These are phyloP conservation scores for Apoda limacodes DNA, from an alignment of 2,888 invertebrate species.

Conservation along the genomic window DNA sequence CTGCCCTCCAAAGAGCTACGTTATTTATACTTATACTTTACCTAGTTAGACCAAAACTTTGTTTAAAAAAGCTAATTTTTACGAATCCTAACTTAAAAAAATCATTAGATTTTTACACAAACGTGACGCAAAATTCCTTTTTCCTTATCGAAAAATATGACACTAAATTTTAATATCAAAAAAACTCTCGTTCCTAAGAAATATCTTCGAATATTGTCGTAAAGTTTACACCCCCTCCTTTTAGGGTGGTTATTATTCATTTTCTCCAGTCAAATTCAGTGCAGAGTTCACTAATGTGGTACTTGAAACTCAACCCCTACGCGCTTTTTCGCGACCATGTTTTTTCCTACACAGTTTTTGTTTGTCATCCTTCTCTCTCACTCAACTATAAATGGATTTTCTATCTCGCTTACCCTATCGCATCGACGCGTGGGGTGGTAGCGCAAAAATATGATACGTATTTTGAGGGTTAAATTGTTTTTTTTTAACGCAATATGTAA, in stretches of 20 bases:
- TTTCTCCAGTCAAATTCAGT: constrained; percentile 51
- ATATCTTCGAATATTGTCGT: constrained; percentile 49
- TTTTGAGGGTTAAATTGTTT: constrained; percentile 65
- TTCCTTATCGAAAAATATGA: too few species aligned
- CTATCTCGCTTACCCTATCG: constrained; percentile 41
- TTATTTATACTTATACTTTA: too few species aligned
- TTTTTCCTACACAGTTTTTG: constrained; percentile 60
- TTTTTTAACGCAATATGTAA: constrained; percentile 60
- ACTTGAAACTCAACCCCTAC: constrained; percentile 61
- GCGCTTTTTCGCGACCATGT: constrained; percentile 60
- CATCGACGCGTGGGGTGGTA: constrained; percentile 49
- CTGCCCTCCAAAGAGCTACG: too few species aligned
- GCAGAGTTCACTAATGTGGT: constrained; percentile 58
- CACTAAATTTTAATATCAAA: constrained; percentile 33
- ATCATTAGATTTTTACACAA: too few species aligned
- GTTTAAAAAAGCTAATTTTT: too few species aligned
- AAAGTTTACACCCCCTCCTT: constrained; percentile 29
- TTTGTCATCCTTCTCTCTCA: constrained; percentile 38
- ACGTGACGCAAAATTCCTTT: too few species aligned
- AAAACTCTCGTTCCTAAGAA: constrained; percentile 29
- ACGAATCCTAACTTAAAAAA: too few species aligned
- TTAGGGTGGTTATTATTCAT: constrained; percentile 57
- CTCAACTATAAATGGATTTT: constrained; percentile 10
- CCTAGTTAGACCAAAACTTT: too few species aligned
- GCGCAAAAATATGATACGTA: constrained; percentile 64